Base-by-base conservation (phyloP, 1,140 invertebrate species). In the Hestina assimilis region DNA sequence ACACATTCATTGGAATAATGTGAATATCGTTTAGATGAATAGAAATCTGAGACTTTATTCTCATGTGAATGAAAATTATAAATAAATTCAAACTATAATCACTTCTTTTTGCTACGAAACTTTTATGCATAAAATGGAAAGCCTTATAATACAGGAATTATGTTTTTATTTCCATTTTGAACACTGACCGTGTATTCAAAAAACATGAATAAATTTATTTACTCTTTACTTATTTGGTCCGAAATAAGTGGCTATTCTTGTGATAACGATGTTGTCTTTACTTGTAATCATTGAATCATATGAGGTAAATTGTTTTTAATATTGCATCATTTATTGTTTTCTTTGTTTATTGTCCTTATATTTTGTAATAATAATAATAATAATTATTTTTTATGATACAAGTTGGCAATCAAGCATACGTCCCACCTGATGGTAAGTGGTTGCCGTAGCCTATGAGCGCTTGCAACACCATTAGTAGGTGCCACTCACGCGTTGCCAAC, bases 231-330 rank as follows among this genome's bases (percentile, higher is more conserved):
- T 38, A 38, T 38, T 48, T 48, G 45, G 21, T 38, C 17, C 19
- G 9, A 38, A 38, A 38, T 17, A 6, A 38, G 15, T 17, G 33
- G 14, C 15, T 19, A 38, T 38, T 19, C 33, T 35, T 33, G 45
- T 47, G 17, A 7, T 35, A 2, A 19, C 31, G 8, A 14, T 8
- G 15, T 33, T 33, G 15, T 19, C 29, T 33, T 14, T 47, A 23
- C 9, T n/a, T 38, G 42, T 29, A n/a, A 63, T 48, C 63, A 31
- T 55, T 45, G 26, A 45, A 38, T 31, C 26, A 57, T 53, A 56
- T 74, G 72, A 67, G 48, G 65, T 51, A 78, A 78, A 54, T 15
- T 78, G 64, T 71, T 75, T 71, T 72, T 35, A 65, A 33, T 57
- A 53, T 78, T 78, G 70, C 72, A 47, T 78, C 75, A 75, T 58